Evolutionary conservation across 2,888 invertebrate species (phyloP).

Genomic region (Papilio protenor): DNA sequence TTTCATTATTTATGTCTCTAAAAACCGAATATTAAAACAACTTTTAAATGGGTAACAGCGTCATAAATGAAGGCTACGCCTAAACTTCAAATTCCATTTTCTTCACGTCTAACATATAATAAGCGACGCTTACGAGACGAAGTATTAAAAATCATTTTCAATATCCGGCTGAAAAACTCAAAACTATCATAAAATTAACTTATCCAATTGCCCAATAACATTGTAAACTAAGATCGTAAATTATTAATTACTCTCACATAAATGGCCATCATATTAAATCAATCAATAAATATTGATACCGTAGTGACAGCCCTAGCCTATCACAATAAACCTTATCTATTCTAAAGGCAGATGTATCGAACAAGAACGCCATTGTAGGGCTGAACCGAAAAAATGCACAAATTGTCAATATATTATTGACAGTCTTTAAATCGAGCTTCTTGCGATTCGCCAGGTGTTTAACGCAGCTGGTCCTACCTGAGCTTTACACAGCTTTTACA

Average conservation of each 20-base stretch:
- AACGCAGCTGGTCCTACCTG: slow-evolving; percentile 38
- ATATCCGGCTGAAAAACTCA: too few species aligned
- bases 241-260: not conserved
- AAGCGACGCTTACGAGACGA: too few species aligned
- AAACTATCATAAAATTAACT: not conserved
- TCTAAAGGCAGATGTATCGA: slow-evolving; percentile 49
- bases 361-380: slow-evolving; percentile 47
- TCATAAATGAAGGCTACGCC: too few species aligned
- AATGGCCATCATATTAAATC: not conserved
- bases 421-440: slow-evolving; percentile 38
- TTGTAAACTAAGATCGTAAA: not conserved
- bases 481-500: slow-evolving; percentile 22
- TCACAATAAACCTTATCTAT: slow-evolving; percentile 53
- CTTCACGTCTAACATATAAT: too few species aligned
- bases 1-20: too few species aligned
- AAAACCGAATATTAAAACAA: too few species aligned
- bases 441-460: slow-evolving; percentile 35
- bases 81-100: too few species aligned
- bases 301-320: slow-evolving; percentile 62
- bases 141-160: too few species aligned
- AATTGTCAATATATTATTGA: slow-evolving; percentile 52
- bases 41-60: too few species aligned
- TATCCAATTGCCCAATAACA: not conserved
- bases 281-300: not conserved
- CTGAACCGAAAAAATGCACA: slow-evolving; percentile 61